Percentiles rank a stretch among this genome's conserved stretches.
phyloP scores from a whole-genome alignment of 2,113 vertebrate species.

The Trogon melanurus region DNA sequence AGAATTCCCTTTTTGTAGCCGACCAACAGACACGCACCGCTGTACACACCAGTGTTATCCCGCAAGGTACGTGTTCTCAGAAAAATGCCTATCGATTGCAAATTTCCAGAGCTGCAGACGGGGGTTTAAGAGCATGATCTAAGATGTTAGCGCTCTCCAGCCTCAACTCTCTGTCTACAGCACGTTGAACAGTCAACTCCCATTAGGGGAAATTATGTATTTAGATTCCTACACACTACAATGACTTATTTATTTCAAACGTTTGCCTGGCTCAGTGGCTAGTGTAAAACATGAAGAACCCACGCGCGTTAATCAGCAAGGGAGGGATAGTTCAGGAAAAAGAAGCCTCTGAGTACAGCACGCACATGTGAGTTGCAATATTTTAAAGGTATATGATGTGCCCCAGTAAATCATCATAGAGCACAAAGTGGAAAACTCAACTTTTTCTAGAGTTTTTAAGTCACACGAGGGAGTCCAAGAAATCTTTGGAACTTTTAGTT shows the following conservation, averaged over 20 bases:
- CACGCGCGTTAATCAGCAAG: not conserved
- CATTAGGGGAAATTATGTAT: not conserved
- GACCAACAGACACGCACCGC: not conserved
- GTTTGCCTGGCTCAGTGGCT: not conserved
- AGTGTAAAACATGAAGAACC: not conserved
- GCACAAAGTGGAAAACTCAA: not conserved
- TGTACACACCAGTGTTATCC: fast-evolving
- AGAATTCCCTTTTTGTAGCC: not conserved
- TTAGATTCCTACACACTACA: constrained; percentile 36
- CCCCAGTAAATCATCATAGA: not conserved
- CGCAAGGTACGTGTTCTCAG: not conserved
- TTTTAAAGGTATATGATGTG: not conserved
- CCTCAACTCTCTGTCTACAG: not conserved
- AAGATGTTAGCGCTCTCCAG: not conserved
- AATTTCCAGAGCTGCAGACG: not conserved
- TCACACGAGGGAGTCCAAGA: not conserved
- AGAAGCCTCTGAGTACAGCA: not conserved
- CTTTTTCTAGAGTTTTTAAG: not conserved
- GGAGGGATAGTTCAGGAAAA: not conserved
- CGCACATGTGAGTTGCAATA: not conserved
- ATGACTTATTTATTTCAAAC: not conserved
- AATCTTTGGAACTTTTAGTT: not conserved
- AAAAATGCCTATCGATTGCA: not conserved
- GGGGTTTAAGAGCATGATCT: not conserved
- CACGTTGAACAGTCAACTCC: not conserved